Conservation (phyloP, 2,888 invertebrate genomes). For the Adineta ricciae region DNA sequence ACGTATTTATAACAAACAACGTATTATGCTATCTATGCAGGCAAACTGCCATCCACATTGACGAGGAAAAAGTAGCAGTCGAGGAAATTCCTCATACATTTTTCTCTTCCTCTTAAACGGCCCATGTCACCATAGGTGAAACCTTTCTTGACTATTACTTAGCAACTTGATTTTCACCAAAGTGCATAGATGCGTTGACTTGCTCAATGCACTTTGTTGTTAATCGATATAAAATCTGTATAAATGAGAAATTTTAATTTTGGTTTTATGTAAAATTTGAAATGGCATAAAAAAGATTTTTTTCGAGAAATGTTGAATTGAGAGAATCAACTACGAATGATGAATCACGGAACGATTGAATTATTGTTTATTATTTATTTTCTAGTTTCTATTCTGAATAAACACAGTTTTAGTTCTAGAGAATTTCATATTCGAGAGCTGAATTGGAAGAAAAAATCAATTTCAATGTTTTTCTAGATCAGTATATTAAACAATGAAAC, state of each 20-base stretch:
- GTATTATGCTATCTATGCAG: neutral
- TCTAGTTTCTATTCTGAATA: neutral
- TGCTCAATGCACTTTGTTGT: neutral
- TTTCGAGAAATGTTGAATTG: neutral
- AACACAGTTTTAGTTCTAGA: neutral
- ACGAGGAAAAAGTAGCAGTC: neutral
- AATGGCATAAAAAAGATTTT: neutral
- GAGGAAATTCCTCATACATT: neutral
- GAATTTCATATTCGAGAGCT: too few relatives aligned
- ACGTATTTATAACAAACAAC: neutral
- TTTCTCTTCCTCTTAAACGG: neutral
- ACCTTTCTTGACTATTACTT: neutral
- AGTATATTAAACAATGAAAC: constrained; percentile 57
- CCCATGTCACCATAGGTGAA: neutral
- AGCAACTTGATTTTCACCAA: neutral
- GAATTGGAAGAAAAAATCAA: too few relatives aligned
- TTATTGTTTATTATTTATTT: neutral
- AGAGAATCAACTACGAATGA: neutral
- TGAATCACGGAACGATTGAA: neutral
- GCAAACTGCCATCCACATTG: neutral
- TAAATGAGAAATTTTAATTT: neutral
- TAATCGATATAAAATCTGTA: too few relatives aligned
- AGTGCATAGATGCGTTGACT: neutral
- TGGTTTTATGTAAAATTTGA: neutral
- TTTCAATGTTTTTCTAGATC: neutral